Evolutionary conservation across 2,797 vertebrate species (phyloP), one percentile per base, ranked within the genome.

Genomic region (Tenualosa ilisha): DNA sequence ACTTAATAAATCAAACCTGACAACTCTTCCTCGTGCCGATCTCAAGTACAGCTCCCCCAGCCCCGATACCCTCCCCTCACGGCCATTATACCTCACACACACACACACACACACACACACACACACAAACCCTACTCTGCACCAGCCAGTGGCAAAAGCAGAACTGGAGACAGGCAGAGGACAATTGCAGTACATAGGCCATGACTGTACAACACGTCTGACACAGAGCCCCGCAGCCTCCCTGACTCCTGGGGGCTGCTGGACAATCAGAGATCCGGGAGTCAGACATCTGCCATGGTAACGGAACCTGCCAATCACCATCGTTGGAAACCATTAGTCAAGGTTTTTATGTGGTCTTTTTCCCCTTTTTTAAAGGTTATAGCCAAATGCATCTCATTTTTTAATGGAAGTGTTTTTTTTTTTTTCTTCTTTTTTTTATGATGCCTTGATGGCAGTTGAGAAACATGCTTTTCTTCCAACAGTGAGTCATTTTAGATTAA

Each of bases 1-100:
- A 95, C 93, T 96, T 96, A 96, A 98, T 98, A 98, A 98, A 98
- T 97, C 96, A 96, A 95, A 96, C 89, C 94, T 97, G 97, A 97
- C 97, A 98, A 94, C 94, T 88, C 86, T 93, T 94, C 93, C 93
- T 92, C 87, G 59, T 72, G 93, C 89, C 91, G 92, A 93, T 94
- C 95, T 91, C 90, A 93, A 88, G 94, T 94, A 94, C 75, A 37
- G 81, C 91, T 92, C 91, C 91, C 93, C 90, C 51, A 61, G 87
- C 82, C 63, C 83, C 84, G 40, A 24, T 81, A 90, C 91, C 83
- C 86, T 84, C 82, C 61, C 37, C 63, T 86, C 63, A 51, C 59
- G 82, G 46, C 79, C 68, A 56, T 81, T 68, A 50, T 79, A 17
- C 61, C 46, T 54, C 22, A 53, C 54, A 50, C 26, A 31, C 13